Conservation (phyloP, 2,888 invertebrate species). For the Dryocosmus kuriphilus region DNA sequence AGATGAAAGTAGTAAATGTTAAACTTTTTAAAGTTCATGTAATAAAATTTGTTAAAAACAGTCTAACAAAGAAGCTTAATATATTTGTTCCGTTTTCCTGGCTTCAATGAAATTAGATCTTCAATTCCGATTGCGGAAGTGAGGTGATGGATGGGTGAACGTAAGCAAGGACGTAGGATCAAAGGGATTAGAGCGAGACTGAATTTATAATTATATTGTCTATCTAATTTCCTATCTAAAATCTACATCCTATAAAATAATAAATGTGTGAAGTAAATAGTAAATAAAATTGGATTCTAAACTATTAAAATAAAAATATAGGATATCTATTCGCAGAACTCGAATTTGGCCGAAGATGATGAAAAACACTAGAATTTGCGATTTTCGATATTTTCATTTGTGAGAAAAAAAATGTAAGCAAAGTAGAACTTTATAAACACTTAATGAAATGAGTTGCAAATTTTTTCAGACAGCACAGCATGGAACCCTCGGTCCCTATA, state of each 20-base stretch:
- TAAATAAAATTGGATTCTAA: no score
- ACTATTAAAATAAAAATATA: no score
- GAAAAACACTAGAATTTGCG: no score
- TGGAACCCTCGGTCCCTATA: no score
- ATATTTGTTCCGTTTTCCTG: not conserved
- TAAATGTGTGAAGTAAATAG: no score
- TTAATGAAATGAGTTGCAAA: no score
- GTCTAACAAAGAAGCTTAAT: not conserved
- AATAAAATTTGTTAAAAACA: not conserved
- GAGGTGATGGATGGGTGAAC: not conserved
- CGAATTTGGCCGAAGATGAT: no score
- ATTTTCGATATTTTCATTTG: no score
- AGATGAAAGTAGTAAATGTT: not conserved
- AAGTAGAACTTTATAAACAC: no score
- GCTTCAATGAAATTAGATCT: not conserved
- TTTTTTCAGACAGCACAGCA: no score
- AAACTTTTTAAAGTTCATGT: not conserved
- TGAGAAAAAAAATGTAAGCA: no score
- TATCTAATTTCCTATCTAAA: not conserved
- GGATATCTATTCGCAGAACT: no score
- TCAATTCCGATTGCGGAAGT: not conserved
- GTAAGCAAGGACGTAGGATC: not conserved
- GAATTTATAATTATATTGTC: constrained; percentile 2
- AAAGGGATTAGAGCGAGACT: not conserved
- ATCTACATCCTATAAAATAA: not conserved